Base-by-base conservation (phyloP, 1,140 invertebrate genomes). In the Zaprionus inermis region DNA sequence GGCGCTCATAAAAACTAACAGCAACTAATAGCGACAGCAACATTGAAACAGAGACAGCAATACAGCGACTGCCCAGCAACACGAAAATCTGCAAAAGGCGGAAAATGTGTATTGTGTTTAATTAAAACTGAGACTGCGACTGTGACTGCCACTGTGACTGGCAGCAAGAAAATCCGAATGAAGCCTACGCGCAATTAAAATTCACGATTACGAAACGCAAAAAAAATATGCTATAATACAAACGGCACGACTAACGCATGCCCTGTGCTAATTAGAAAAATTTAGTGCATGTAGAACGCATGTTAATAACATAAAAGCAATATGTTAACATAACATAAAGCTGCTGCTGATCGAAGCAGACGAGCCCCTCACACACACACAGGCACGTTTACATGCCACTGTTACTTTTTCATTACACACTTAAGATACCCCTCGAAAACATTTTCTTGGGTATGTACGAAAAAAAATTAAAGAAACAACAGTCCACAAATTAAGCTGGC, bases 131-230 rank as follows among this genome's bases (percentile, higher is more conserved):
- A 60, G 72, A 69, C 49, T 22, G 1, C 18, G 46, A 68, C 63
- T 20, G 2, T 14, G 59, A 66, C 61, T 56, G 41, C 36, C 52
- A 71, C 59, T 58, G 44, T 32, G 61, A 73, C 63, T 59, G 46
- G n/a, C 24, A 63, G 51, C 63, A 71, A 66, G 72, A 71, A 70
- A 80, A 77, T 79, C 76, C 63, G 79, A 81, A 78, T 80, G 73
- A 89, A 89, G 83, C 84, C 84, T 89, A 88, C 84, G 83, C 84
- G 84, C 84, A 88, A 89, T 88, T 88, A 88, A 88, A 88, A 81
- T 72, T 55, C 71, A 72, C 74, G 80, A 74, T 89, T 84, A 83
- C 65, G 69, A 79, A 73, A 65, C 44, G 57, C 49, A 54, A 66
- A 49, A 56, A 30, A 58, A 46, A 41, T 58, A 41, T 52, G 11